A percentile compares a stretch with the other conserved stretches of the same genome.
These are phyloP conservation scores for Lagodon rhomboides DNA, from an alignment of 2,797 vertebrate genomes.

Conservation along the genomic window DNA sequence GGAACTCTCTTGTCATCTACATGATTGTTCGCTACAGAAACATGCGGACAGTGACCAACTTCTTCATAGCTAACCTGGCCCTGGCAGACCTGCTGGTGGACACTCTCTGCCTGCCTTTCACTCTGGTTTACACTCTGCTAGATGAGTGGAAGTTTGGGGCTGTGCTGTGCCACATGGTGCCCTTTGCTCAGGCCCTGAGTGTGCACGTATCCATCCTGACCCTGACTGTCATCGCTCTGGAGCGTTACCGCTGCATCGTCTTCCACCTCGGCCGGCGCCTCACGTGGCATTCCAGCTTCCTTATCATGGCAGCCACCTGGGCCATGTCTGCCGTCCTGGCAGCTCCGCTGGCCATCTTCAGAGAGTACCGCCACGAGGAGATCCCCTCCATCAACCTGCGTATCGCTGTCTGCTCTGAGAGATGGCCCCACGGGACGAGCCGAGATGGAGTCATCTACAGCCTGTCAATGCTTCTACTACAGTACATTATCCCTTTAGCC, in stretches of 20 bases:
- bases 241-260: slow-evolving; percentile 93
- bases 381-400: slow-evolving; percentile 90
- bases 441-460: slow-evolving; percentile 94
- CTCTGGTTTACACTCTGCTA: slow-evolving; percentile 91
- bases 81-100: slow-evolving; percentile 94
- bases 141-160: slow-evolving; percentile 96
- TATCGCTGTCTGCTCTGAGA: slow-evolving; percentile 94
- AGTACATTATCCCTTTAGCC: slow-evolving; percentile 91
- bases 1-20: slow-evolving; percentile 92
- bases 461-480: slow-evolving; percentile 92
- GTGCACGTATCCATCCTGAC: slow-evolving; percentile 94
- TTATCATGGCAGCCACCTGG: slow-evolving; percentile 91
- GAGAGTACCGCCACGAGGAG: slow-evolving; percentile 91
- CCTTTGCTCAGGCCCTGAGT: slow-evolving; percentile 93
- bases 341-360: slow-evolving; percentile 92
- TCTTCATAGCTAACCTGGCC: slow-evolving; percentile 95
- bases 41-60: slow-evolving; percentile 96
- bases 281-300: slow-evolving; percentile 89
- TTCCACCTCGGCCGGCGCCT: slow-evolving; percentile 93
- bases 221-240: slow-evolving; percentile 92
- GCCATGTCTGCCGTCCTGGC: slow-evolving; percentile 89
- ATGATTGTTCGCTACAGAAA: slow-evolving; percentile 92
- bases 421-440: slow-evolving; percentile 91
- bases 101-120: slow-evolving; percentile 93
- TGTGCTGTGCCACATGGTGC: slow-evolving; percentile 92